Base-by-base conservation (phyloP, 2,797 vertebrate species). In the Hyperoplus lanceolatus region DNA sequence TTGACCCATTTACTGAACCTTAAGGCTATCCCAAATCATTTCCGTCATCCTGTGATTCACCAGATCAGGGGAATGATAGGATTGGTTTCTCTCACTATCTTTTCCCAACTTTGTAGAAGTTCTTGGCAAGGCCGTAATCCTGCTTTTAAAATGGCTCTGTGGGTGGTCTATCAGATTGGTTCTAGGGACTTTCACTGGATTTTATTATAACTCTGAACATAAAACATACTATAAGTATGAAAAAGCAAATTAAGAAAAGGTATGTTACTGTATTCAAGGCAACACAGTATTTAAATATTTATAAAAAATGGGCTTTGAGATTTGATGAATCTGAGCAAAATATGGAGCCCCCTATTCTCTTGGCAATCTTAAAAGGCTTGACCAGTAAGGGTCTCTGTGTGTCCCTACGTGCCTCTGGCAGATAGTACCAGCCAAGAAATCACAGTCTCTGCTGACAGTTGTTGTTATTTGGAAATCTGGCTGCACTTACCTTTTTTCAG, bases 401-500 rank as follows among this genome's bases (percentile, higher is more conserved):
- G 42, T 73, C 78, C 57, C 55, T 72, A 64, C 79, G 50, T 75
- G 56, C 55, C 18, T 42, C 39, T 83, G 67, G 62, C 77, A 71
- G 36, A 57, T 29, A n/a, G 56, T 55, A 38, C 61, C 50, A 65
- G 21, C 53, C 71, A 74, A 65, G 59, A 29, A 76, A 66, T 77
- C 61, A 21, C 58, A 73, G 65, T 69, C 49, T 51, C 7, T 29
- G 29, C 73, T 50, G 83, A 81, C 70, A 82, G 70, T 85, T 86
- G 54, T 73, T 90, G 70, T 81, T 89, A 72, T 80, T 82, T 79
- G 50, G 50, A 73, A 84, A 82, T 90, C 84, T 89, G 88, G 87
- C 80, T 63, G 60, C 75, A 81, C 68, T 87, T 90, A 79, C 41
- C 43, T 62, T 77, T 85, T 77, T 62, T 63, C 54, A 71, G 81